Evolutionary conservation across 2,113 vertebrate species (phyloP), one percentile per base, ranked within the genome.

Genomic region (Menura novaehollandiae): DNA sequence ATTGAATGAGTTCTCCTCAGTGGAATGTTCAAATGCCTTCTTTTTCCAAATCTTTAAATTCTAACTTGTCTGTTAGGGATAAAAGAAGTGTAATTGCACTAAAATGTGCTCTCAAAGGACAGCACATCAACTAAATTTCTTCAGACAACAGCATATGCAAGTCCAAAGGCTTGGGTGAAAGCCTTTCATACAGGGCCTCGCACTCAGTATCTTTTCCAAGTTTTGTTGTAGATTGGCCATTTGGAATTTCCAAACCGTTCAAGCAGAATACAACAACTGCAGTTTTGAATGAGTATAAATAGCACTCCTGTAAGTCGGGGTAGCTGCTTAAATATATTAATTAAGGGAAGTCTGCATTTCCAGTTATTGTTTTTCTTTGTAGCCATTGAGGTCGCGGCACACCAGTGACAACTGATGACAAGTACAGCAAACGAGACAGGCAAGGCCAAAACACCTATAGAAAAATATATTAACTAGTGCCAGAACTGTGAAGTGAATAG

Each of bases 381-480:
- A 35, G 18, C 66, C 22, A 13, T 52, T 16, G 20, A 58, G 37
- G 52, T 79, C 4, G 0, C 63, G 56, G 46, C 17, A n/a, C 55
- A 47, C 59, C 63, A 55, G 46, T 77, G 88, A 72, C 44, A 60
- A 78, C 69, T 64, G 55, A 81, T 59, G 77, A 46, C 17, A 39
- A 22, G 18, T 85, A 35, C 18, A 58, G 12, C 6, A 7, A 87
- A 72, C 27, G 43, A 39, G 68, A 51, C 85, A 72, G 58, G 37
- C 74, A 90, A 88, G 67, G 44, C 77, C 78, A 64, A 91, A 96
- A 75, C 63, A 53, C 78, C 52, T 12, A 24, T 47, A 78, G 75
- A 84, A 95, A 89, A 97, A 69, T 26, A 23, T 72, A 90, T 76
- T 92, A 93, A 90, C 91, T 83, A 95, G 68, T 93, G 93, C 82